Conservation (phyloP, 2,113 vertebrate genomes). For the Nibea albiflora region DNA sequence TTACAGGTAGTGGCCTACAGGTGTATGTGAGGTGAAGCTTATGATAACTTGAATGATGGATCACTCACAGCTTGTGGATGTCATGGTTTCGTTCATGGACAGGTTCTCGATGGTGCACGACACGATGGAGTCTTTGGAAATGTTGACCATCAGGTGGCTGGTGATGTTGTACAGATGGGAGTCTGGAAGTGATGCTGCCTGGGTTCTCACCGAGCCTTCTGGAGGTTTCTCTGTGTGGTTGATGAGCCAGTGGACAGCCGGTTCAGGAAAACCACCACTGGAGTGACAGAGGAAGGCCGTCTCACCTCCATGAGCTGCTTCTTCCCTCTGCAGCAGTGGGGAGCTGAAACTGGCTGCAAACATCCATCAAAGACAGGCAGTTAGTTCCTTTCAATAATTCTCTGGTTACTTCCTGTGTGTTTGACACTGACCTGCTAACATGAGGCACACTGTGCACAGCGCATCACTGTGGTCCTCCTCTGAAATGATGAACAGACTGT, state of each 20-base stretch:
- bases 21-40: no score
- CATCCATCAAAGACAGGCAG: neutral
- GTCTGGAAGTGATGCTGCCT: neutral
- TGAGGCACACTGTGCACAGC: constrained; percentile 72
- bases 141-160: constrained; percentile 63
- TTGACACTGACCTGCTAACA: constrained; percentile 70
- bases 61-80: constrained; percentile 67
- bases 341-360: constrained; percentile 73
- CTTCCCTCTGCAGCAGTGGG: constrained; percentile 50
- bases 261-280: constrained; percentile 72
- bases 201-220: constrained; percentile 56
- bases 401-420: neutral
- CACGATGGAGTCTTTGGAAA: constrained; percentile 59
- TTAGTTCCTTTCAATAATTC: neutral
- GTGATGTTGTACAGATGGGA: constrained; percentile 76
- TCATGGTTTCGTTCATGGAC: constrained; percentile 64
- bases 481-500: constrained; percentile 62
- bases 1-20: no score
- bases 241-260: constrained; percentile 76
- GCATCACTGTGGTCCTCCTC: constrained; percentile 16
- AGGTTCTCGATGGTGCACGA: constrained; percentile 71
- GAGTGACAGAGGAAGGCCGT: constrained; percentile 68
- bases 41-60: neutral
- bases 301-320: neutral
- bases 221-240: constrained; percentile 55